These are phyloP conservation scores for Onychostoma macrolepis DNA, from an alignment of 2,113 vertebrate genomes.

Conservation along the genomic window DNA sequence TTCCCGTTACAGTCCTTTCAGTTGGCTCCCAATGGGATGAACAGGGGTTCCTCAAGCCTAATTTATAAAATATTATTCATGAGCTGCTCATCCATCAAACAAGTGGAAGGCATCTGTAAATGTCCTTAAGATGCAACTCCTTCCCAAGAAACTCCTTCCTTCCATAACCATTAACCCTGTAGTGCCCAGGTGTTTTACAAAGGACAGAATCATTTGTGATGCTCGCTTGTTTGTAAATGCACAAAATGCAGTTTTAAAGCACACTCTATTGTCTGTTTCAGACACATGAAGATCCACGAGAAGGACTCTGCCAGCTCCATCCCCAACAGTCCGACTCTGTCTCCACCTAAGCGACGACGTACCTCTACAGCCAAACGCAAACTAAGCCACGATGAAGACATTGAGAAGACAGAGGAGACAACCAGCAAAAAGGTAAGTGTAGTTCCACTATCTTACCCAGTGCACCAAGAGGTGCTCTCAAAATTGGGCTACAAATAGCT, in stretches of 20 bases:
- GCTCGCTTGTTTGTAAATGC: background rate
- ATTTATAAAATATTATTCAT: constrained; percentile 24
- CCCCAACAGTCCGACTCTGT: constrained; percentile 79
- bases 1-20: constrained; percentile 38
- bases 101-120: background rate
- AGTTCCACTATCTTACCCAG: background rate
- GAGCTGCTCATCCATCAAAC: constrained; percentile 25
- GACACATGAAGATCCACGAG: constrained; percentile 98
- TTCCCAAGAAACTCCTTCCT: background rate
- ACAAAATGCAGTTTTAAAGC: background rate
- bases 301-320: constrained; percentile 85
- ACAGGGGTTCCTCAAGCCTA: constrained; percentile 17
- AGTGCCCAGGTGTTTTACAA: background rate
- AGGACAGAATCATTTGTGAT: background rate
- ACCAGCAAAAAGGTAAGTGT: constrained; percentile 86
- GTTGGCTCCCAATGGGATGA: constrained; percentile 34
- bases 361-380: constrained; percentile 85
- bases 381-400: constrained; percentile 80
- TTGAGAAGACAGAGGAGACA: constrained; percentile 80
- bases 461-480: background rate
- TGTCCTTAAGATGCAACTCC: background rate
- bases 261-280: constrained; percentile 62
- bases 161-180: background rate
- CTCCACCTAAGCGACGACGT: constrained; percentile 86
- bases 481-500: constrained; percentile 43